Evolutionary conservation across 2,113 vertebrate species (phyloP).

Genomic region (Pluvialis apricaria): DNA sequence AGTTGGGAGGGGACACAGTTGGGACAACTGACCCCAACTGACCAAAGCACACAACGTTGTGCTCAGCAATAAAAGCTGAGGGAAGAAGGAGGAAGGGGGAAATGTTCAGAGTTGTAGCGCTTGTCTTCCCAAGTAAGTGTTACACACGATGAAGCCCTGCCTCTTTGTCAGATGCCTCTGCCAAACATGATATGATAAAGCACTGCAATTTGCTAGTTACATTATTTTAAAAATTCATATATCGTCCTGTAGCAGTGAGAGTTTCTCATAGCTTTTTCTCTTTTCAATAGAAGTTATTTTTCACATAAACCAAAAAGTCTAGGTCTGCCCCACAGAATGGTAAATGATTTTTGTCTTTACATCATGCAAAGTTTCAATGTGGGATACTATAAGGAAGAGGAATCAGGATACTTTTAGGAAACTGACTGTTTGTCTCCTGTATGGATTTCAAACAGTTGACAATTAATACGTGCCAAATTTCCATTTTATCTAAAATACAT

Average conservation of each 20-base stretch:
- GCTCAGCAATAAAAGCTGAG: neutral
- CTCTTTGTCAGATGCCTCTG: neutral
- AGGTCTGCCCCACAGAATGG: neutral
- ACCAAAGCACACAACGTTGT: neutral
- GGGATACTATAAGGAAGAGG: neutral
- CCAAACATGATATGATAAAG: neutral
- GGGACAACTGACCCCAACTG: neutral
- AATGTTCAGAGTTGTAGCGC: accelerated
- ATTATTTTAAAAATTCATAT: neutral
- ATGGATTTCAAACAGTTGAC: neutral
- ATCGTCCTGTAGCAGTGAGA: neutral
- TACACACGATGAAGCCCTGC: neutral
- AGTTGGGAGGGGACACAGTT: neutral
- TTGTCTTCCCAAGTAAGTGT: neutral
- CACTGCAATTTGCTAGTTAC: neutral
- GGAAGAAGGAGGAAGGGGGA: neutral
- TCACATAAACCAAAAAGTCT: neutral
- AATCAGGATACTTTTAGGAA: neutral
- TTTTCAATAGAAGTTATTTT: neutral
- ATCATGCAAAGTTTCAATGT: neutral
- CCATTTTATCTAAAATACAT: neutral
- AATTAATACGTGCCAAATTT: neutral
- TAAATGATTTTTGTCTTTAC: neutral
- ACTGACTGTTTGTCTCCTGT: neutral
- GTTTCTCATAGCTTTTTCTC: neutral